Base-by-base conservation (phyloP, 2,888 invertebrate species). In the Platycheirus rosarum region DNA sequence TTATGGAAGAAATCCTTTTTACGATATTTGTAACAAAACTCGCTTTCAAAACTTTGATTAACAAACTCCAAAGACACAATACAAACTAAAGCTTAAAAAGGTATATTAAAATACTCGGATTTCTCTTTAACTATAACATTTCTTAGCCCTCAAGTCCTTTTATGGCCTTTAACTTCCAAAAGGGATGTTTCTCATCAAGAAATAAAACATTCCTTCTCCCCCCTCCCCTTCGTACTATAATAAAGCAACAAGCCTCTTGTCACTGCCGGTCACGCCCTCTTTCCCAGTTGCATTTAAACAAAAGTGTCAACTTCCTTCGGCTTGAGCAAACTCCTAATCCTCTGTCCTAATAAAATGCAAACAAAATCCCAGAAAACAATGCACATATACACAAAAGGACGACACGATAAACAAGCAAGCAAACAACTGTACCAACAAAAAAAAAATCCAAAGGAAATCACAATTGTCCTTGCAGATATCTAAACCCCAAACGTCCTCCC, bases 391-490 rank as follows among this genome's bases (percentile, higher is more conserved):
- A 37, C 40, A 53, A 20, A 53, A 53, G 51, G 32, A 53, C 35
- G 8, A 53, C 14, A 60, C 37, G 23, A n/a, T 11, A 44, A 5
- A 9, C 65, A 48, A 62, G 53, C 51, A 48, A 20, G 46, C 11
- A 35, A 49, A 51, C 37, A 23, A 13, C n/a, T 42, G 8, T 37
- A 37, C 9, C 13, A 2, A 6, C 35, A 35, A 23, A 65, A 63
- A 75, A 69, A 35, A 69, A 75, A 60, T 71, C 60, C 66, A 62
- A 60, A 76, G 70, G 51, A 76, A 82, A 77, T 82, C 71, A 77
- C 82, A 73, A 71, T 63, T 71, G 82, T 77, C 82, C 82, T 68
- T 82, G n/a, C 44, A 49, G 82, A 66, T 76, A 76, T 66, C 29
- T 66, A 70, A 70, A 57, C 51, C 70, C 62, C 55, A 77, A 77